Evolutionary conservation across 2,797 vertebrate genomes (phyloP), one percentile per base, ranked within the genome.

Genomic region (Gambusia yucatana): DNA sequence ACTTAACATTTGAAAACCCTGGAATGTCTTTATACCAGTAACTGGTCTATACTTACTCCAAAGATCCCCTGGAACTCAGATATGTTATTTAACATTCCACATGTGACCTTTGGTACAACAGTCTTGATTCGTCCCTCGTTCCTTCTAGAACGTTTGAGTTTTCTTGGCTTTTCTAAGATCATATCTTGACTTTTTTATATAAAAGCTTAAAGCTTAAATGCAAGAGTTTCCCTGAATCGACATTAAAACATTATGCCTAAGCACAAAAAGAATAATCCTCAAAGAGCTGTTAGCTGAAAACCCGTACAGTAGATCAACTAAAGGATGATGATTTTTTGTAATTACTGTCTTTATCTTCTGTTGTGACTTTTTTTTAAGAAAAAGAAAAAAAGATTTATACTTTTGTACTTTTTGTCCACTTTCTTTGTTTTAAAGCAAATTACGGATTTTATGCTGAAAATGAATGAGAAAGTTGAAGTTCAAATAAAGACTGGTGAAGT

Each of bases 201-300:
- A 61, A 2, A 33, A 5, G 1, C 6, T 61, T 13, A 33, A 16
- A 61, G 30, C 59, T 30, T 33, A 61, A 61, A 61, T 61, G 28
- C 30, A 33, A 33, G 59, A 17, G 28, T 14, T 61, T 61, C 59
- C 30, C 30, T 33, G 57, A 61, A 61, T 61, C 2, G 1, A 33
- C 57, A 59, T 59, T 59, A 59, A 59, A 28, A 2, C 3, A 30
- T 59, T 28, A 59, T 8, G 59, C 7, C 3, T 39, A 33, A 9
- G 33, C 33, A 39, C 33, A 39, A 65, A 61, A 65, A 8, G 61
- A 22, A 20, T 36, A 7, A 65, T 36, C 36, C 17, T 22, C 17
- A 39, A 65, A 65, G 61, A 65, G 59, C 59, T 36, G 59, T 36
- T 63, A 17, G 59, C 30, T 63, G 59, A 63, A 63, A 63, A 33